Conservation (phyloP, 2,797 vertebrate genomes). For the Melanotaenia maccullochi region DNA sequence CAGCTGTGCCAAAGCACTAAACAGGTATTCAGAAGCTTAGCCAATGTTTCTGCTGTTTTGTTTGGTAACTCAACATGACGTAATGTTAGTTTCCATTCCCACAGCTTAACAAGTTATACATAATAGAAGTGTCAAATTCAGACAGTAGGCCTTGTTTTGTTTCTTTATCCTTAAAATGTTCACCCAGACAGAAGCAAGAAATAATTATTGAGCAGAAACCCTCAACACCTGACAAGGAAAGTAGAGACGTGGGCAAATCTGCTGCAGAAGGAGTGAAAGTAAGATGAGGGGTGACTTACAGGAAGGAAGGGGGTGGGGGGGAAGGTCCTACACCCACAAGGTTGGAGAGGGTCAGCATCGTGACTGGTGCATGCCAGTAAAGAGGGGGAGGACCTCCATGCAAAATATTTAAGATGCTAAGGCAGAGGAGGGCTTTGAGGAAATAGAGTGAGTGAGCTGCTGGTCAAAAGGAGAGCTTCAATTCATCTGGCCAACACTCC, state of each 20-base stretch:
- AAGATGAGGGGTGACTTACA: constrained; percentile 66
- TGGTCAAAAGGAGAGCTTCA: constrained; percentile 59
- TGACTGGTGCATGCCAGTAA: constrained; percentile 58
- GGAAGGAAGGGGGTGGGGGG: constrained; percentile 47
- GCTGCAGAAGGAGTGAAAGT: constrained; percentile 65
- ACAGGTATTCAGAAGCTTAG: constrained; percentile 24
- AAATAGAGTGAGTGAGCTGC: constrained; percentile 61
- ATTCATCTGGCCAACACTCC: constrained; percentile 28
- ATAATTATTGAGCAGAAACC: constrained; percentile 66
- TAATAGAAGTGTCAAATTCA: constrained; percentile 15
- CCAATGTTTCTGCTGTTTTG: constrained; percentile 1
- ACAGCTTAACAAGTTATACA: not conserved
- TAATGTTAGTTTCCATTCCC: constrained; percentile 4
- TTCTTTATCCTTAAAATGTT: constrained; percentile 25
- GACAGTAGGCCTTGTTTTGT: constrained; percentile 38
- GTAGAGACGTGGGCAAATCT: constrained; percentile 67
- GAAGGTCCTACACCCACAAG: constrained; percentile 66
- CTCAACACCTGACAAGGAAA: constrained; percentile 80
- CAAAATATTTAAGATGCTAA: constrained; percentile 94
- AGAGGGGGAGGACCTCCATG: constrained; percentile 86
- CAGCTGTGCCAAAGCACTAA: constrained; percentile 35
- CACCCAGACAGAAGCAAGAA: constrained; percentile 32
- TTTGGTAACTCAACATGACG: constrained; percentile 13
- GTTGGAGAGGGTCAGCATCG: constrained; percentile 71
- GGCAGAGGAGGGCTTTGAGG: constrained; percentile 72